phyloP scores from a whole-genome alignment of 2,797 vertebrate genomes.

The Lacerta bilineata region DNA sequence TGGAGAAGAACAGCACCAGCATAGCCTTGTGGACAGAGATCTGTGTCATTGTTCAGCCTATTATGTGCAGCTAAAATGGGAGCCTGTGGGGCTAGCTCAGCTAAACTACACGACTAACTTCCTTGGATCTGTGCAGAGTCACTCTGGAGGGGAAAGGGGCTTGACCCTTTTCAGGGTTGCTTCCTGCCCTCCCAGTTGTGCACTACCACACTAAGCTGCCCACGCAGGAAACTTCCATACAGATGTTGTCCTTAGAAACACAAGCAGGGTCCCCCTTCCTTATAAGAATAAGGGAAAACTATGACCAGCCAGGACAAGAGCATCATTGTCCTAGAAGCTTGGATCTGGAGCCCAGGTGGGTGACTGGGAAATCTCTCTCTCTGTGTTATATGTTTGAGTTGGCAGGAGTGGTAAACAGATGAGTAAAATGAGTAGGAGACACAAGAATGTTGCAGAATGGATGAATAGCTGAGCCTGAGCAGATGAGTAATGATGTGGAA shows the following conservation, averaged over 20 bases:
- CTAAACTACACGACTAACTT: neutral
- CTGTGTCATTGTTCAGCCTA: neutral
- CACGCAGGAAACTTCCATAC: neutral
- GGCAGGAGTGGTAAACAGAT: constrained; percentile 20
- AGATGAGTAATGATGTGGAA: neutral
- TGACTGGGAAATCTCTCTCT: constrained; percentile 32
- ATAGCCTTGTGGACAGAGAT: neutral
- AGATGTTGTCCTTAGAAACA: constrained; percentile 29
- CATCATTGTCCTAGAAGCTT: constrained; percentile 5
- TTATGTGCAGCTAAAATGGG: neutral
- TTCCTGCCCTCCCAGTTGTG: neutral
- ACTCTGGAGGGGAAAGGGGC: neutral
- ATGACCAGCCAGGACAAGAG: constrained; percentile 30
- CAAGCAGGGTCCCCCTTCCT: neutral
- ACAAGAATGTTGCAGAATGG: neutral
- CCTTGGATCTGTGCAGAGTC: neutral
- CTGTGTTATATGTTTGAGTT: neutral
- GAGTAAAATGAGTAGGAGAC: neutral
- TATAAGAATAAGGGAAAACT: constrained; percentile 21
- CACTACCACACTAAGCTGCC: neutral
- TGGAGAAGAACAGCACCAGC: no score
- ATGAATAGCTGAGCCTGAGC: constrained; percentile 1
- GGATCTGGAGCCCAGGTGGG: neutral
- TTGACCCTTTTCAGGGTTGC: constrained; percentile 17
- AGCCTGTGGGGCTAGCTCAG: neutral